These are phyloP conservation scores for Rambutsinella grinnellia DNA, from an alignment of 2,888 invertebrate species.

Conservation along the genomic window DNA sequence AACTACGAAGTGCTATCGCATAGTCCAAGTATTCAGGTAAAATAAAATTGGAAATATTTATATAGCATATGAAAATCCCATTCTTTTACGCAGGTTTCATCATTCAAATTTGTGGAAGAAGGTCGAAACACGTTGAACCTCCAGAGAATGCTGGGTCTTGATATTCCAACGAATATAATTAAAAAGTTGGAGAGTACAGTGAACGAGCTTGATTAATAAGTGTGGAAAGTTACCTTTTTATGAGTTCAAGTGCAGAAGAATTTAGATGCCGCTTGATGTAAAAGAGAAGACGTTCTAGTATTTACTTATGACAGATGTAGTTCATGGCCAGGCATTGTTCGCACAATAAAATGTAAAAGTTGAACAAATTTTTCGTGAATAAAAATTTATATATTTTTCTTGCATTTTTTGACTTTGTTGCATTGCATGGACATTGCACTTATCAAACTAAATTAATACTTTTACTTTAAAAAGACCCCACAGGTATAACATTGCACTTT, in stretches of 20 bases:
- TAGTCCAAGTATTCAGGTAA: conserved; percentile 45
- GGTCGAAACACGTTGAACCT: conserved; percentile 3
- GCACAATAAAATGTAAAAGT: too few species aligned
- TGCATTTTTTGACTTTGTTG: too few species aligned
- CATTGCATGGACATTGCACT: too few species aligned
- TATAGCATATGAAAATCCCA: neutral
- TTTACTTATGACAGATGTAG: too few species aligned
- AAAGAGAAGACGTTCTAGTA: too few species aligned
- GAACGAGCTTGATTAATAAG: neutral
- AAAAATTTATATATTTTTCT: too few species aligned
- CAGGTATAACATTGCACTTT: too few species aligned
- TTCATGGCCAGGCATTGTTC: too few species aligned
- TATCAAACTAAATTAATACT: too few species aligned
- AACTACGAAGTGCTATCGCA: conserved; percentile 10
- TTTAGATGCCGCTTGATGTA: neutral
- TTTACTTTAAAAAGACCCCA: too few species aligned
- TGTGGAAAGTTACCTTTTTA: neutral
- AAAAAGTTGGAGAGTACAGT: conserved; percentile 32
- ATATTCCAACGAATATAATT: conserved; percentile 41
- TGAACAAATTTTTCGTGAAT: too few species aligned
- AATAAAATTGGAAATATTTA: neutral
- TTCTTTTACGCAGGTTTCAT: conserved; percentile 24
- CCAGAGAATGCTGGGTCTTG: conserved; percentile 25
- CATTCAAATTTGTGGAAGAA: conserved; percentile 27
- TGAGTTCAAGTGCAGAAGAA: neutral